Percentiles rank a stretch among this genome's conserved stretches.
phyloP scores from a whole-genome alignment of 2,888 invertebrate species.

The Notocelia uddmanniana region DNA sequence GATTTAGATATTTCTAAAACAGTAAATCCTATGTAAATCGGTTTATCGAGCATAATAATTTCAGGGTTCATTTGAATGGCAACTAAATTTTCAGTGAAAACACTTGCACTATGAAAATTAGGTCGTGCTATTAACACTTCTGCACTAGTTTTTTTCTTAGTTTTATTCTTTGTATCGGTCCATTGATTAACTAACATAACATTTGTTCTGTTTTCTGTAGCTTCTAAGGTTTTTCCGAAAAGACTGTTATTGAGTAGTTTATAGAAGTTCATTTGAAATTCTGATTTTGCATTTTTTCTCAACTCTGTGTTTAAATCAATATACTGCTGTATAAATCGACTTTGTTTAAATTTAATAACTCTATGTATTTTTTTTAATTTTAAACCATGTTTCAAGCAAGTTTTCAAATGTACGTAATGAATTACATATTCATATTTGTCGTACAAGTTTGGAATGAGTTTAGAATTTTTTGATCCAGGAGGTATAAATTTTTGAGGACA shows the following conservation, averaged over 20 bases:
- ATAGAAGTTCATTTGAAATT: slow-evolving; percentile 35
- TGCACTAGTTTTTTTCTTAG: slow-evolving; percentile 1
- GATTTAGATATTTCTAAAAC: slow-evolving; percentile 32
- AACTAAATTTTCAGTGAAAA: slow-evolving; percentile 10
- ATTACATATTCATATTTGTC: not conserved
- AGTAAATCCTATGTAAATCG: slow-evolving; percentile 34
- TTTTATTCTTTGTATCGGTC: not conserved
- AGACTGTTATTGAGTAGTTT: slow-evolving; percentile 37
- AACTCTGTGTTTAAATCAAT: slow-evolving; percentile 24
- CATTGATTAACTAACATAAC: slow-evolving; percentile 18
- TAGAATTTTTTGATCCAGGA: slow-evolving; percentile 43
- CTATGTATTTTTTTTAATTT: no score
- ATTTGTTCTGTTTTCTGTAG: not conserved
- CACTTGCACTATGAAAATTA: not conserved
- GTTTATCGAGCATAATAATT: slow-evolving; percentile 19
- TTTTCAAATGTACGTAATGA: no score
- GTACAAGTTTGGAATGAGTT: slow-evolving; percentile 3
- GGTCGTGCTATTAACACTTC: not conserved
- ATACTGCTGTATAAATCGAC: slow-evolving; percentile 38
- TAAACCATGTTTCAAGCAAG: no score
- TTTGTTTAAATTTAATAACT: slow-evolving; percentile 14
- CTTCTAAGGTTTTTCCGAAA: slow-evolving; percentile 38
- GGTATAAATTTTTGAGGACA: slow-evolving; percentile 46
- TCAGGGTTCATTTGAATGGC: slow-evolving; percentile 14
- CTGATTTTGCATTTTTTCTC: slow-evolving; percentile 29